Evolutionary conservation across 2,113 vertebrate genomes (phyloP), one percentile per base, ranked within the genome.

Genomic region (Passerina amoena): DNA sequence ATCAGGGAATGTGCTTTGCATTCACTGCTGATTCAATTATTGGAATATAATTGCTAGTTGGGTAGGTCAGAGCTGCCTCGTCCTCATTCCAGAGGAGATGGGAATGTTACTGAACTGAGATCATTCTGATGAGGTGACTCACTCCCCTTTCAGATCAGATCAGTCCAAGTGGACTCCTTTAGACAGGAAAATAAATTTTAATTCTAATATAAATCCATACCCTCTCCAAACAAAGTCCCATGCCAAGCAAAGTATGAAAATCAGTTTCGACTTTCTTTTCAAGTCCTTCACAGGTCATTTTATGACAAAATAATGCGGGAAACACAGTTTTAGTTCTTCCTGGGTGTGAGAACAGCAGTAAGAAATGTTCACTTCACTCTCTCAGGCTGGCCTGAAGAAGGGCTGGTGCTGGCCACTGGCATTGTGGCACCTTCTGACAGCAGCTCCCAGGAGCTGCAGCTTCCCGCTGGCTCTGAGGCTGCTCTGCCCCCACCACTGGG

Each of bases 11-110:
- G 12, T 10, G 47, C 24, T 86, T 72, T 70, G 16, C 33, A 42
- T 86, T 82, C 50, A 70, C 54, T 59, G 56, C 44, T 92, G 79
- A 66, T 56, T 84, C 47, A 78, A 48, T 86, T 78, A 66, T 37
- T 83, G 64, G 33, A 53, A 40, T 37, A 31, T 63, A 88, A 64
- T 53, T 65, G 14, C 48, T 86, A 14, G 38, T 16, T 78, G 45
- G 35, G 38, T 61, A 81, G 69, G 60, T 86, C 45, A 63, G 87
- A 68, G 21, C 81, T 89, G 69, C 64, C 69, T 81, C 70, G 50
- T 70, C 83, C 68, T 86, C 6, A 0, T 75, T 53, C 47, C 69
- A 75, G 25, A 48, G 38, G 33, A 89, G 69, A 60, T 21, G 44
- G 53, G 35, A 78, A 73, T 12, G 38, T 87, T 86, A 44, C 47